A percentile compares a stretch with the other conserved stretches of the same genome.
Conservation (phyloP, 35 echinoderm and acorn worm genomes). For the Anneissia japonica region DNA sequence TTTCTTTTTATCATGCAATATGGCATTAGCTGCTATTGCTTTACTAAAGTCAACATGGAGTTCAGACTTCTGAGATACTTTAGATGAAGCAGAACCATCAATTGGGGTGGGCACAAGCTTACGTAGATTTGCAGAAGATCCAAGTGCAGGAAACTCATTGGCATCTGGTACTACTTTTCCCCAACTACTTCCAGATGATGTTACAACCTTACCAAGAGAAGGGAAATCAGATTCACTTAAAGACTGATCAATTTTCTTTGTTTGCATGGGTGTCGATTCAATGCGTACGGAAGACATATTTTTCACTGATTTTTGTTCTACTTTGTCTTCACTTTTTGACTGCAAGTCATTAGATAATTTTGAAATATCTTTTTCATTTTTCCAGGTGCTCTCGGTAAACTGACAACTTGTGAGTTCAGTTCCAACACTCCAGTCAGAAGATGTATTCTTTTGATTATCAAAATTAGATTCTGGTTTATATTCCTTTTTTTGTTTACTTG, state of each 20-base stretch:
- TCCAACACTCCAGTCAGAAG: not conserved
- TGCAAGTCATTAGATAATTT: not conserved
- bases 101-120: not conserved
- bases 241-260: not conserved
- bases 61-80: not conserved
- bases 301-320: not conserved
- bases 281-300: not conserved
- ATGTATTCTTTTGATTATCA: not conserved
- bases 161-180: not conserved
- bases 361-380: not conserved
- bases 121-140: not conserved
- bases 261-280: not conserved
- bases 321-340: not conserved
- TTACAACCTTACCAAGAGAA: not conserved
- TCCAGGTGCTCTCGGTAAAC: not conserved
- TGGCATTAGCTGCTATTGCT: not conserved
- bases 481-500: no score
- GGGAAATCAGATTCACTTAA: not conserved
- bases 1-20: not conserved
- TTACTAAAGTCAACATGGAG: not conserved
- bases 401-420: not conserved
- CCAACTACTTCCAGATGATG: not conserved
- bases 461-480: no score
- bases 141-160: not conserved
- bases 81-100: not conserved